Evolutionary conservation across 2,113 vertebrate genomes (phyloP).

Genomic region (Pseudorasbora parva): DNA sequence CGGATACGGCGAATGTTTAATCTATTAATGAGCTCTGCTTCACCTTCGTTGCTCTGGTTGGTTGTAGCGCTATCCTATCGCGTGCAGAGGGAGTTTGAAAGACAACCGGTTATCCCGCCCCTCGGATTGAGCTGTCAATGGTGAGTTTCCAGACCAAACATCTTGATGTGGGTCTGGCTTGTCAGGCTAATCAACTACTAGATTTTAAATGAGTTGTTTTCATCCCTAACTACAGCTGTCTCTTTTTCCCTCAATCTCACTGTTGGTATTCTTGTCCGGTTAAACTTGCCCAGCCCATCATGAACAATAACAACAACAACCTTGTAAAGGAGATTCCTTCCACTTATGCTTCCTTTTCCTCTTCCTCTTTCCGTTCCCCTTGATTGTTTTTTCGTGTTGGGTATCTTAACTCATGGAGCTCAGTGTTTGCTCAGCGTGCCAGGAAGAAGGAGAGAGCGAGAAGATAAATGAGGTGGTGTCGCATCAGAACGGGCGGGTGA

Average conservation of each 20-base stretch:
- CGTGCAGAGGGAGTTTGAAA: no score
- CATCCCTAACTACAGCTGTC: not conserved
- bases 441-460: constrained; percentile 44
- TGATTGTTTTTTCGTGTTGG: not conserved
- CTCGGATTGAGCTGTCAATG: no score
- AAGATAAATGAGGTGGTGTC: constrained; percentile 52
- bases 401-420: constrained; percentile 27
- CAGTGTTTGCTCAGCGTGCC: constrained; percentile 18
- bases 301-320: constrained; percentile 48
- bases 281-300: not conserved
- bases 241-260: not conserved
- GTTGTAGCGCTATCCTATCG: no score
- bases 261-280: constrained; percentile 66
- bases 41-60: no score
- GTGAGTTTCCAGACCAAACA: no score
- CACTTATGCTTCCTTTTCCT: not conserved
- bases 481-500: constrained; percentile 31
- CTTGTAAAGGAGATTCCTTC: constrained; percentile 43
- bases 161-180: no score
- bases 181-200: no score
- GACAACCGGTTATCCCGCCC: no score
- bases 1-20: no score
- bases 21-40: no score
- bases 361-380: not conserved
- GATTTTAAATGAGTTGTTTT: not conserved